phyloP scores from a whole-genome alignment of 2,113 vertebrate genomes.

The Cryptomyrus ogoouensis region DNA sequence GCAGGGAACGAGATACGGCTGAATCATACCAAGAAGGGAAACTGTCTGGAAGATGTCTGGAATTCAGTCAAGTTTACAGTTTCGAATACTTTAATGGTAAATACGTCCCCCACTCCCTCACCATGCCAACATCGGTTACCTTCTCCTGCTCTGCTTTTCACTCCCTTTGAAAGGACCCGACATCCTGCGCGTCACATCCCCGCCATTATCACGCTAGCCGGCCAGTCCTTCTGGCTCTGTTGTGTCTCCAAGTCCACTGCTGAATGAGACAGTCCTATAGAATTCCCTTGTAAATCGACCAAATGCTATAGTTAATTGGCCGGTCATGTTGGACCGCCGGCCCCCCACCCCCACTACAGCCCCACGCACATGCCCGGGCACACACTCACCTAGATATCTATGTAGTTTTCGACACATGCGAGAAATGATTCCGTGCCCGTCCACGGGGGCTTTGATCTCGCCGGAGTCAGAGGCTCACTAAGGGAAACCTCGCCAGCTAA shows the following conservation, averaged over 20 bases:
- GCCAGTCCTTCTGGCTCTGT: neutral
- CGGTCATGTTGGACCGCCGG: neutral
- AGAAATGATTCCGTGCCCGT: neutral
- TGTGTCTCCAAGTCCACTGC: neutral
- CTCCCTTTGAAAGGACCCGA: neutral
- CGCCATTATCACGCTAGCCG: neutral
- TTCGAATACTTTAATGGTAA: constrained; percentile 41
- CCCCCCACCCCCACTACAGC: neutral
- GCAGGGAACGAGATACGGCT: constrained; percentile 98
- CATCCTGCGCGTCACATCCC: neutral
- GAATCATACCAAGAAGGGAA: constrained; percentile 97
- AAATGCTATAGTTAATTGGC: constrained; percentile 7
- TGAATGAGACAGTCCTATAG: neutral
- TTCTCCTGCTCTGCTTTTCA: neutral
- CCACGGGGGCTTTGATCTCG: neutral
- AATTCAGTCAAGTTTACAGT: constrained; percentile 41
- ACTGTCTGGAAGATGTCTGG: constrained; percentile 54
- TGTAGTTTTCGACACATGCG: neutral
- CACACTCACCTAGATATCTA: neutral
- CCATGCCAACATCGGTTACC: constrained; percentile 10
- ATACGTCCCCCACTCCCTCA: constrained; percentile 20
- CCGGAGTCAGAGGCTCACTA: neutral
- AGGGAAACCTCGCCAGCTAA: neutral
- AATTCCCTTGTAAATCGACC: neutral
- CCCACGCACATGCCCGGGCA: neutral